Base-by-base conservation (phyloP, 2,113 vertebrate genomes). In the Ramphastos sulfuratus region DNA sequence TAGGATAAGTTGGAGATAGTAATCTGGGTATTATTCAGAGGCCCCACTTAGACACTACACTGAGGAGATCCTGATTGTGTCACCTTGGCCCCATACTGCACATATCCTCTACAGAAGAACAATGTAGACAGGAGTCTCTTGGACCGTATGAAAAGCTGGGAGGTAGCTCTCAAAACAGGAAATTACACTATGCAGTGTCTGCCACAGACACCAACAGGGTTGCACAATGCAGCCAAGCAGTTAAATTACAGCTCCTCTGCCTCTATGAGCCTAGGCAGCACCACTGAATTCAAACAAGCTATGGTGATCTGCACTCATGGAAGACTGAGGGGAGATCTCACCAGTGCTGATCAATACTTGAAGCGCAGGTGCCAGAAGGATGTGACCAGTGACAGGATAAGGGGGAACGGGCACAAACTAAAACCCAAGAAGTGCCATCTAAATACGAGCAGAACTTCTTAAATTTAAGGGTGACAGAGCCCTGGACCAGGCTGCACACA, bases 11-110 rank as follows among this genome's bases (percentile, higher is more conserved):
- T 56, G 24, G 73, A 96, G 96, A 96, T 96, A 93, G 66, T 76
- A 25, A 96, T 96, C 95, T 88, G 90, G 69, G 83, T 95, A 70
- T 94, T 96, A 84, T 96, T 96, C 73, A 11, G 28, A 88, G 79
- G 90, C 82, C 30, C 39, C 85, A 31, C 82, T 94, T 83, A 91
- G 91, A 86, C 76, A 91, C 87, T 78, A 79, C 50, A 59, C 85
- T 42, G 83, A 94, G 77, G 80, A 92, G 93, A 82, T 91, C 55
- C 76, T 90, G 87, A 90, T 55, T 95, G 94, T 96, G 94, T 95
- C 95, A 94, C 85, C 82, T 93, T 79, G 87, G 82, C 87, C 91
- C 73, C 76, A 88, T 55, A 94, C 44, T 0, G 72, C 82, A 95
- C 85, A 86, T 52, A 88, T 75, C 85, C 95, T 95, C 24, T 94